Percentiles rank a stretch among this genome's conserved stretches.
Conservation (phyloP, 53 echinoderm and acorn worm genomes). For the Echinarachnius parma region DNA sequence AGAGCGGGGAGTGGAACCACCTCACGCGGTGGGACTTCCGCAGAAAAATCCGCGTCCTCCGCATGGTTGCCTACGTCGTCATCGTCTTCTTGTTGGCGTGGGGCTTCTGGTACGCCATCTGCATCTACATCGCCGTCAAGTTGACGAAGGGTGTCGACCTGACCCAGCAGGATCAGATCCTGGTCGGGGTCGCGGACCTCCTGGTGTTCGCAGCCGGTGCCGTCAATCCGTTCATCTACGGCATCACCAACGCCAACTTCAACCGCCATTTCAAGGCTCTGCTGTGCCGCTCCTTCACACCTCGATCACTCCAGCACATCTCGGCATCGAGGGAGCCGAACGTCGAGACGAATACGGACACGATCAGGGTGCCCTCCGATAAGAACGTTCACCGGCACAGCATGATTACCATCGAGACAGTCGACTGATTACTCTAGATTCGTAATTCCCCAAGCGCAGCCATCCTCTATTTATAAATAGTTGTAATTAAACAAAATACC, state of each 20-base stretch:
- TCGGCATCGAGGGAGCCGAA: too few relatives aligned
- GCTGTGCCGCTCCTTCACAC: conserved; percentile 20
- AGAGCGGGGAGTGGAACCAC: conserved; percentile 24
- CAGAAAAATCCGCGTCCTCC: conserved; percentile 26
- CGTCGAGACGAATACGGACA: too few relatives aligned
- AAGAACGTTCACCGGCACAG: too few relatives aligned
- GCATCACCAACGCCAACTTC: conserved; percentile 20
- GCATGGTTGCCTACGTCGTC: conserved; percentile 29
- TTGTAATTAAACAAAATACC: too few relatives aligned
- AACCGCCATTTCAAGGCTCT: conserved; percentile 25
- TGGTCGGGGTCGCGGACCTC: background rate
- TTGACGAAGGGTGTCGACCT: background rate
- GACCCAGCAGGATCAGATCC: background rate
- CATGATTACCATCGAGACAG: too few relatives aligned
- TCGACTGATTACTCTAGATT: too few relatives aligned
- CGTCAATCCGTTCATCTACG: conserved; percentile 31
- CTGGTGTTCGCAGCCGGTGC: conserved; percentile 19
- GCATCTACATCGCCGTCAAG: conserved; percentile 17
- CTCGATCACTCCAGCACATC: conserved; percentile 13
- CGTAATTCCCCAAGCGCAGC: too few relatives aligned
- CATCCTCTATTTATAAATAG: too few relatives aligned
- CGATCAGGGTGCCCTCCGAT: too few relatives aligned
- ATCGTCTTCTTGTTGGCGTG: background rate
- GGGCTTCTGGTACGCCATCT: conserved; percentile 27
- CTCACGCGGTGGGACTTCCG: conserved; percentile 33